Conservation (phyloP, 2,888 invertebrate species). For the Lottia scabra region DNA sequence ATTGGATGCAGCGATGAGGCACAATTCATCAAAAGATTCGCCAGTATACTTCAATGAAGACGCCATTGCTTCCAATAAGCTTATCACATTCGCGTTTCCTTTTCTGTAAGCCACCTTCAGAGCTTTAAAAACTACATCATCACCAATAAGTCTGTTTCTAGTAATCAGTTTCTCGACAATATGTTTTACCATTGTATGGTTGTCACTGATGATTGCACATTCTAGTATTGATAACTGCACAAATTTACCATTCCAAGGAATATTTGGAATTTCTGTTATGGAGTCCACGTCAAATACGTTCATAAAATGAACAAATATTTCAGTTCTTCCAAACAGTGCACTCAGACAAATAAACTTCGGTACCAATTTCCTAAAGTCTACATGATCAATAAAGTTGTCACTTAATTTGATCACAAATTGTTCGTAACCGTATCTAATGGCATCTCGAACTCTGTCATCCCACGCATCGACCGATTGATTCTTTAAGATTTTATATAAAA, state of each 20-base stretch:
- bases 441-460: background rate
- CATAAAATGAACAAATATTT: background rate
- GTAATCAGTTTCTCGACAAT: background rate
- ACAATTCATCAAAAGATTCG: background rate
- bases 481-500: background rate
- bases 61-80: background rate
- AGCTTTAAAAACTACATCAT: background rate
- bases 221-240: background rate
- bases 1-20: slow-evolving; percentile 24
- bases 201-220: background rate
- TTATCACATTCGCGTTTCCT: background rate
- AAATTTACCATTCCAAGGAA: background rate
- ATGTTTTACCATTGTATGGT: background rate
- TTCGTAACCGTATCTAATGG: background rate
- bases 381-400: background rate
- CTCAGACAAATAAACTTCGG: background rate
- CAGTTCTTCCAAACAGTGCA: background rate
- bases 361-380: background rate
- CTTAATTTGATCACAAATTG: background rate
- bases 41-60: too few relatives aligned
- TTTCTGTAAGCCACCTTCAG: background rate
- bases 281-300: background rate
- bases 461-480: background rate
- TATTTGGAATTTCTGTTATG: background rate
- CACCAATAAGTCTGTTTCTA: background rate